Percentiles rank a stretch among this genome's conserved stretches.
phyloP scores from a whole-genome alignment of 2,888 invertebrate species.

The Polydrusus cervinus region DNA sequence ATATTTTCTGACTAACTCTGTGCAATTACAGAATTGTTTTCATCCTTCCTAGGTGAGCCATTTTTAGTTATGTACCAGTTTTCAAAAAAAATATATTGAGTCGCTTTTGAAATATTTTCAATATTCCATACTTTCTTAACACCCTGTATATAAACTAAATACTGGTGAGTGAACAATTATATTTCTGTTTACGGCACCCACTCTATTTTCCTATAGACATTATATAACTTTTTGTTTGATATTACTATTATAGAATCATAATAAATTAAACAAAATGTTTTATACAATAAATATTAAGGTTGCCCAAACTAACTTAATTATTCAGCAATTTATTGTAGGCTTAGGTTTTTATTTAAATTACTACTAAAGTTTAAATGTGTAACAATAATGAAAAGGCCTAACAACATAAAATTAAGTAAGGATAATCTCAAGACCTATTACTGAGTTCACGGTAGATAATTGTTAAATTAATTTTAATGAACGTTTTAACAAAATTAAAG shows the following conservation, averaged over 20 bases:
- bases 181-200: too few relatives aligned
- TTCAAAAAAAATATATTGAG: too few relatives aligned
- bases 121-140: too few relatives aligned
- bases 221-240: slow-evolving; percentile 3
- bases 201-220: background rate
- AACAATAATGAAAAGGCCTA: background rate
- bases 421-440: background rate
- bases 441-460: background rate
- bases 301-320: background rate
- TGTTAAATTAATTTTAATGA: background rate
- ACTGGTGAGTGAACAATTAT: too few relatives aligned
- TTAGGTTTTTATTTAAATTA: background rate
- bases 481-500: background rate
- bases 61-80: too few relatives aligned
- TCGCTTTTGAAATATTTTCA: too few relatives aligned
- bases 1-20: too few relatives aligned
- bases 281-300: background rate
- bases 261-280: slow-evolving; percentile 13
- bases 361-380: background rate
- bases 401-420: background rate
- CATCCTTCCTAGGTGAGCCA: too few relatives aligned
- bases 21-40: too few relatives aligned
- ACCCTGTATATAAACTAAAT: too few relatives aligned
- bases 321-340: background rate
- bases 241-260: slow-evolving; percentile 4